A percentile compares a stretch with the other conserved stretches of the same genome.
Evolutionary conservation across 1,140 invertebrate genomes (phyloP).

Genomic region (Leucophenga varia): DNA sequence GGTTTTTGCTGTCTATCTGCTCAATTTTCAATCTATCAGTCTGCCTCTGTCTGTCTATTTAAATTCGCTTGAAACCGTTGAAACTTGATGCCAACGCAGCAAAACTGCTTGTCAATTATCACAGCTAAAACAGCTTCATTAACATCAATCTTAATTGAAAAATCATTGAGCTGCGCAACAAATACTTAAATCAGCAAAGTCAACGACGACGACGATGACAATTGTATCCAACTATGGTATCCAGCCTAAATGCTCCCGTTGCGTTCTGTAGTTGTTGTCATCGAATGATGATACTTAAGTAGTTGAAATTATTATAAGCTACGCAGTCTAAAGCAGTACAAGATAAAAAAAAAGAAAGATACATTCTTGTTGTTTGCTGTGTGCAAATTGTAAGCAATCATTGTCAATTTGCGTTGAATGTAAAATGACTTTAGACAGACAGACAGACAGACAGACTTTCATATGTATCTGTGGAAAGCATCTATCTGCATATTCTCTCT

Average conservation of each 20-base stretch:
- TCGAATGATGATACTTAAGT: conserved; percentile 38
- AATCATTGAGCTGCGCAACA: conserved; percentile 35
- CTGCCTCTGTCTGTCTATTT: no score
- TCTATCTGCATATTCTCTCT: no score
- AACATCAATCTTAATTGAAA: conserved; percentile 51
- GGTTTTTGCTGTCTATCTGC: no score
- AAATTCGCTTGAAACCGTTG: no score
- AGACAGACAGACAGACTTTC: conserved; percentile 21
- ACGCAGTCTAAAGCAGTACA: no score
- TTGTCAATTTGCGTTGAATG: conserved; percentile 49
- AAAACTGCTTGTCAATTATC: conserved; percentile 33
- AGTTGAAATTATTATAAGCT: conserved; percentile 45
- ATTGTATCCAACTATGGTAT: not conserved
- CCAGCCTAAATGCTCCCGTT: conserved; percentile 4
- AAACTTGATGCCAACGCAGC: conserved; percentile 30
- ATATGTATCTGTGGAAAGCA: no score
- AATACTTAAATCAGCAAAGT: no score
- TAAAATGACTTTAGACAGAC: conserved; percentile 23
- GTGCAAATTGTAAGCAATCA: conserved; percentile 51
- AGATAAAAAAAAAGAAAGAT: no score
- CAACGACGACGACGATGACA: no score
- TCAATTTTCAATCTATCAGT: no score
- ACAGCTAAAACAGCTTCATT: conserved; percentile 39
- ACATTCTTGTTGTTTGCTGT: conserved; percentile 5
- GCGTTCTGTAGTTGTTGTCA: conserved; percentile 18